Percentiles rank a stretch among this genome's conserved stretches.
phyloP scores from a whole-genome alignment of 2,888 invertebrate species.

The Papilio protenor region DNA sequence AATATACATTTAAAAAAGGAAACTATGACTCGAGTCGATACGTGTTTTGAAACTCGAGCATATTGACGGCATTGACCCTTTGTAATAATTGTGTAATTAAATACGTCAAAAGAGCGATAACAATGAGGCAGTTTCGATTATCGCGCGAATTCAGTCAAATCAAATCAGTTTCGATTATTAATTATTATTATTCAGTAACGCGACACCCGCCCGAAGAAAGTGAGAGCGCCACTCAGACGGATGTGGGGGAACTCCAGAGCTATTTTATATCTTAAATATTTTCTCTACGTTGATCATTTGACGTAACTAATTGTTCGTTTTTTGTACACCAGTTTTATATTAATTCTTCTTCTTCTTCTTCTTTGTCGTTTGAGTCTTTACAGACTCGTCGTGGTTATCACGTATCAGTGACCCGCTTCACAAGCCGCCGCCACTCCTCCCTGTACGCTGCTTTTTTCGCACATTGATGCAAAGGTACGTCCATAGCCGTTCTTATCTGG shows the following conservation, averaged over 20 bases:
- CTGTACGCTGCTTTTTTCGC: too few species aligned
- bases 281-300: constrained; percentile 33
- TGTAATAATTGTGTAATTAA: constrained; percentile 55
- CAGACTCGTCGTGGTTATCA: too few species aligned
- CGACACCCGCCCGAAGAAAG: constrained; percentile 57
- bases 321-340: background rate
- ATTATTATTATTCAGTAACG: too few species aligned
- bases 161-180: too few species aligned
- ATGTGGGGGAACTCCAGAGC: constrained; percentile 54
- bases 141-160: too few species aligned
- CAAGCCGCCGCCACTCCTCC: too few species aligned
- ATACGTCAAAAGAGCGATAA: constrained; percentile 60
- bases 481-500: too few species aligned
- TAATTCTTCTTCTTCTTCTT: too few species aligned
- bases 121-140: constrained; percentile 64
- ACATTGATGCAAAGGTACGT: too few species aligned
- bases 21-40: constrained; percentile 42
- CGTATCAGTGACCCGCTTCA: too few species aligned
- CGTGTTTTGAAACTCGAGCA: constrained; percentile 38
- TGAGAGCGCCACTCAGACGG: constrained; percentile 59
- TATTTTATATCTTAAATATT: constrained; percentile 40
- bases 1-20: constrained; percentile 15
- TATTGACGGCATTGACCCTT: constrained; percentile 35
- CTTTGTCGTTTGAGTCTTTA: too few species aligned
- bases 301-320: constrained; percentile 24